Percentiles rank a stretch among this genome's conserved stretches.
Conservation (phyloP, 1,140 invertebrate genomes). For the Drosophila miranda region DNA sequence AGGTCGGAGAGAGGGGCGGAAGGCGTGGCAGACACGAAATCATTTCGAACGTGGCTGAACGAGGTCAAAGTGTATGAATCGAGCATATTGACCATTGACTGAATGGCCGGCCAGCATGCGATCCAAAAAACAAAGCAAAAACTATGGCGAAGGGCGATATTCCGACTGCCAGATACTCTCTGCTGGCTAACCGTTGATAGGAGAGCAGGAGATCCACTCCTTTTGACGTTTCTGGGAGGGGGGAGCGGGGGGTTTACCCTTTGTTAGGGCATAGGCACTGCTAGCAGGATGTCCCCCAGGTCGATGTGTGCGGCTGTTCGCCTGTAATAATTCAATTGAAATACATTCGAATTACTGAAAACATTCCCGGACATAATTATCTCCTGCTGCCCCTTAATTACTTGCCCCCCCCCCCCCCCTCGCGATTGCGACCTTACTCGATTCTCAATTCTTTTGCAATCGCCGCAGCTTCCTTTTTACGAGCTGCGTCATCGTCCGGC, state of each 20-base stretch:
- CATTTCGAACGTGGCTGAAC: constrained; percentile 61
- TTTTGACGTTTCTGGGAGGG: too few species aligned
- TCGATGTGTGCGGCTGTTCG: too few species aligned
- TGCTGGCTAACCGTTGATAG: too few species aligned
- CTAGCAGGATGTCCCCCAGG: background rate
- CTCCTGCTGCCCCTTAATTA: constrained; percentile 18
- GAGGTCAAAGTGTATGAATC: constrained; percentile 63
- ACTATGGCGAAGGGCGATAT: background rate
- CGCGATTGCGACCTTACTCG: constrained; percentile 13
- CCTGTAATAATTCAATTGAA: constrained; percentile 11
- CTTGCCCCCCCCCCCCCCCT: background rate
- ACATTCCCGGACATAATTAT: constrained; percentile 2
- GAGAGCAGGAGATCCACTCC: too few species aligned
- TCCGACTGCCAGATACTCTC: too few species aligned
- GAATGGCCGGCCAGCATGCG: constrained; percentile 55
- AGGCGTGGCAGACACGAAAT: constrained; percentile 51
- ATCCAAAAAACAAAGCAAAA: constrained; percentile 24
- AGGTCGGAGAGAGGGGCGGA: too few species aligned
- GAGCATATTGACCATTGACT: constrained; percentile 64
- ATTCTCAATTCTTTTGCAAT: constrained; percentile 66
- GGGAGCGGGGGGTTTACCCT: too few species aligned
- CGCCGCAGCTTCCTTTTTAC: constrained; percentile 66
- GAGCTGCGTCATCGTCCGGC: constrained; percentile 35
- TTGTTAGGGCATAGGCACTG: background rate
- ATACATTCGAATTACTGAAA: background rate